Conservation (phyloP, 1,140 invertebrate species). For the Drosophila sechellia region DNA sequence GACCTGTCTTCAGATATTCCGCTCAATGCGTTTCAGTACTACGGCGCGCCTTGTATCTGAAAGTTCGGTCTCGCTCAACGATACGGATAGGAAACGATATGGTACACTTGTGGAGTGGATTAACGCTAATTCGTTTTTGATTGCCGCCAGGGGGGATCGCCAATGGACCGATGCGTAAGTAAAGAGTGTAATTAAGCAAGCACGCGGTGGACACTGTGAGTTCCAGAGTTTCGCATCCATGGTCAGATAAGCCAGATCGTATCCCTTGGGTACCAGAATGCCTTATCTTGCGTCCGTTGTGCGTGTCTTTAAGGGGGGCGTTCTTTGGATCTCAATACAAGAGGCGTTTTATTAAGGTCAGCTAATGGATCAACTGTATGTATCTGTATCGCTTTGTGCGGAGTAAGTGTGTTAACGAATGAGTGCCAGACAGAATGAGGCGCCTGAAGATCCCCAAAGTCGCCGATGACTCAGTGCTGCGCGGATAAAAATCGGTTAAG, state of each 20-base stretch:
- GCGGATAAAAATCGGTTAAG: neutral
- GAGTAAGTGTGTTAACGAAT: slow-evolving; percentile 21
- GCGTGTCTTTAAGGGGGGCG: slow-evolving; percentile 57
- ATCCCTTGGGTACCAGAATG: slow-evolving; percentile 7
- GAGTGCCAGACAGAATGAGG: slow-evolving; percentile 22
- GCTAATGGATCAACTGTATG: slow-evolving; percentile 15
- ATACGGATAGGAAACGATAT: slow-evolving; percentile 19
- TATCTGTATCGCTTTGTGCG: slow-evolving; percentile 7
- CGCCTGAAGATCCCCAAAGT: slow-evolving; percentile 41
- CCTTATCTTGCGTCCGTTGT: slow-evolving; percentile 9
- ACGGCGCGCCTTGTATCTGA: slow-evolving; percentile 59
- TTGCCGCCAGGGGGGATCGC: slow-evolving; percentile 52
- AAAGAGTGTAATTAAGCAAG: slow-evolving; percentile 55
- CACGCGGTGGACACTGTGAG: slow-evolving; percentile 16
- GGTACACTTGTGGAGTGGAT: slow-evolving; percentile 44
- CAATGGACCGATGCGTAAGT: slow-evolving; percentile 49
- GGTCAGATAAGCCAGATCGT: slow-evolving; percentile 20
- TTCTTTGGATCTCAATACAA: slow-evolving; percentile 40
- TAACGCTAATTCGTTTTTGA: slow-evolving; percentile 77
- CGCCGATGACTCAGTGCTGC: slow-evolving; percentile 59
- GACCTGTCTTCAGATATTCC: too few relatives aligned
- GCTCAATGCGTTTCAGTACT: neutral
- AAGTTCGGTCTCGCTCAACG: slow-evolving; percentile 45
- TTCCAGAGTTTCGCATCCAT: neutral
- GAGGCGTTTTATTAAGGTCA: slow-evolving; percentile 18